Conservation (phyloP, 1,140 invertebrate genomes). For the Trichoplusia ni region DNA sequence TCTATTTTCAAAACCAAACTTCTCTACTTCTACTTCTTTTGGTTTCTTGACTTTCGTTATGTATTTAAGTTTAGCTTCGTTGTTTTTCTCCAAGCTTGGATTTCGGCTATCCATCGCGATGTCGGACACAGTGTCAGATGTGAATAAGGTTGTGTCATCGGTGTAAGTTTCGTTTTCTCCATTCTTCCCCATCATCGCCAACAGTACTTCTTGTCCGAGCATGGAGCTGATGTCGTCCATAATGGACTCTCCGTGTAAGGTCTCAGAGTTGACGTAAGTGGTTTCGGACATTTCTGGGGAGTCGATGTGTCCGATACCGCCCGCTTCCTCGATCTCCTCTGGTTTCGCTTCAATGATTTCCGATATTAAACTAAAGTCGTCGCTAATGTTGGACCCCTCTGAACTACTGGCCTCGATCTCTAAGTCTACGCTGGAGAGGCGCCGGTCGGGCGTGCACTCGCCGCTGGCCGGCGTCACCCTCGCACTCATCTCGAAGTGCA, state of each 20-base stretch:
- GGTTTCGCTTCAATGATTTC: slow-evolving; percentile 84
- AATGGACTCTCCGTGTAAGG: slow-evolving; percentile 87
- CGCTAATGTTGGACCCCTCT: slow-evolving; percentile 85
- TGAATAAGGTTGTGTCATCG: slow-evolving; percentile 85
- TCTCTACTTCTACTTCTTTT: slow-evolving; percentile 81
- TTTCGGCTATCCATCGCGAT: slow-evolving; percentile 78
- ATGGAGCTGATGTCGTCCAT: slow-evolving; percentile 90
- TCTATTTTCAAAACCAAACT: slow-evolving; percentile 86
- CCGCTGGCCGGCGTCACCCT: slow-evolving; percentile 57
- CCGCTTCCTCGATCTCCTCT: slow-evolving; percentile 80
- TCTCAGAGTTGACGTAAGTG: slow-evolving; percentile 84
- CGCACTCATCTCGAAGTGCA: slow-evolving; percentile 64
- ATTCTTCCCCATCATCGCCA: slow-evolving; percentile 84
- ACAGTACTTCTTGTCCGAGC: slow-evolving; percentile 85
- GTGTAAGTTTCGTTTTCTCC: slow-evolving; percentile 86
- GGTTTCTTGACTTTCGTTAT: slow-evolving; percentile 73
- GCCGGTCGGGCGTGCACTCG: slow-evolving; percentile 67
- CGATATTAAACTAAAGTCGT: slow-evolving; percentile 85
- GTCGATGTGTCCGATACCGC: slow-evolving; percentile 88
- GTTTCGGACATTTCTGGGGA: slow-evolving; percentile 90
- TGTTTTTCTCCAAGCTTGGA: slow-evolving; percentile 74
- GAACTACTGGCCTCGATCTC: slow-evolving; percentile 80
- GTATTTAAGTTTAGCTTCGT: slow-evolving; percentile 77
- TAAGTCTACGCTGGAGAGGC: slow-evolving; percentile 70
- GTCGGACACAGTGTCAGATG: slow-evolving; percentile 82